These are phyloP conservation scores for Colostygia pectinataria DNA, from an alignment of 2,888 invertebrate species.

Conservation along the genomic window DNA sequence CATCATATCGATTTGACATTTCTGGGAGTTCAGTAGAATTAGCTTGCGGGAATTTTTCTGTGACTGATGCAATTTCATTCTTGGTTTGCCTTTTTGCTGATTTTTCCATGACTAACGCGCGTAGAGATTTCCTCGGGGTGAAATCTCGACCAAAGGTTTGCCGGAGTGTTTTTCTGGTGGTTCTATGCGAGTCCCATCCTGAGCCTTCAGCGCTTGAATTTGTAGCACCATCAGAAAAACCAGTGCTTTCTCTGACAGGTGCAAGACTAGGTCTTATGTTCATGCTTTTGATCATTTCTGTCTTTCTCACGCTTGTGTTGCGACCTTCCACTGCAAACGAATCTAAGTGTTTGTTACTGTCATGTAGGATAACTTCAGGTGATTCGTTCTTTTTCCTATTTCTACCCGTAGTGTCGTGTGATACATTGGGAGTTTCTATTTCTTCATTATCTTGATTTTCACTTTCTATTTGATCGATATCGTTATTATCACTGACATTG, in stretches of 20 bases:
- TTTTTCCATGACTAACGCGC: constrained; percentile 71
- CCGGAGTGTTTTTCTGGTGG: constrained; percentile 66
- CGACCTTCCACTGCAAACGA: constrained; percentile 49
- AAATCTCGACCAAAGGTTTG: constrained; percentile 71
- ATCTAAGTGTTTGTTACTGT: constrained; percentile 43
- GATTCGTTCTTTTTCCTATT: constrained; percentile 49
- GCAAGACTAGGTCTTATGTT: constrained; percentile 49
- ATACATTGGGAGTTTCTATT: constrained; percentile 39
- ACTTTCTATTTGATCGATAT: constrained; percentile 24
- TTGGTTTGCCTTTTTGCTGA: constrained; percentile 60
- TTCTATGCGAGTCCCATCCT: constrained; percentile 74
- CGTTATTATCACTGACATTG: constrained; percentile 26
- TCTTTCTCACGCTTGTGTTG: constrained; percentile 54
- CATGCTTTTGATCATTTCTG: constrained; percentile 48
- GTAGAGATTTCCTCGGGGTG: constrained; percentile 64
- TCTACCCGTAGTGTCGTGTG: constrained; percentile 53
- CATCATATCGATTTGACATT: constrained; percentile 32
- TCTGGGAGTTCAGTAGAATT: constrained; percentile 51
- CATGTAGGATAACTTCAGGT: constrained; percentile 56
- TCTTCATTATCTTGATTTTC: constrained; percentile 20
- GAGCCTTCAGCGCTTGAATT: constrained; percentile 67
- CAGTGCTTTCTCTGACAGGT: constrained; percentile 51
- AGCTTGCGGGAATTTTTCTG: constrained; percentile 45
- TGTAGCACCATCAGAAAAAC: constrained; percentile 51
- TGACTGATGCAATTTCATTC: constrained; percentile 43